Evolutionary conservation across 1,140 invertebrate species (phyloP), one percentile per base, ranked within the genome.

Genomic region (Carposina sasakii): DNA sequence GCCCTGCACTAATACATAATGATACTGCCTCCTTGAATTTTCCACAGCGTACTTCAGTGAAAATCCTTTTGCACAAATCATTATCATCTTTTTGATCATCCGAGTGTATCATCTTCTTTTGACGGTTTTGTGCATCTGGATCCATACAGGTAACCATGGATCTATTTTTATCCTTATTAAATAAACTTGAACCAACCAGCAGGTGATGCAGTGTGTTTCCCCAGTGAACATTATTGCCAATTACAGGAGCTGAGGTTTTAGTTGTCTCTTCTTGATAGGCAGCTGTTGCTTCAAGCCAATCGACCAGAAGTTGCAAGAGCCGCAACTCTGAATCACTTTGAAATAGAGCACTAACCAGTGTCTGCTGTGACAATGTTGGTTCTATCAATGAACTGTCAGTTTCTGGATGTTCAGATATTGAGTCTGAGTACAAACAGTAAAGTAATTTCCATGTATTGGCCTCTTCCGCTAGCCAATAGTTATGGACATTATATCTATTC

Each of bases 271-370:
- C 89, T 64, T 90, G 87, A 66, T 96, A 93, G 15, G 89, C 79
- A 12, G 93, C 91, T 78, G 92, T 94, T 41, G 90, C 89, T 81
- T 98, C 96, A 22, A 98, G 73, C 96, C 96, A 98, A 76, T 98
- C 96, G 15, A 98, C 91, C 23, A 98, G 90, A 36, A 96, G 72
- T 76, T 96, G 94, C 67, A 92, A 90, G 79, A 95, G 90, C 51
- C 94, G 83, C 8, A 96, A 75, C 19, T 89, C 88, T 15, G 87
- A 74, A 67, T 95, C 91, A 55, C 74, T 74, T 64, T 71, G 61
- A 52, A 85, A 87, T 46, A 87, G 68, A 33, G 67, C 68, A 23
- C 57, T 55, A 0, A 86, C 79, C 48, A 85, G 66, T 21, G 48
- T 70, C 55, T 83, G 74, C 53, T 84, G 69, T 4, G 82, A 85